Evolutionary conservation across 2,888 invertebrate species (phyloP).

Genomic region (Spialia ferax): DNA sequence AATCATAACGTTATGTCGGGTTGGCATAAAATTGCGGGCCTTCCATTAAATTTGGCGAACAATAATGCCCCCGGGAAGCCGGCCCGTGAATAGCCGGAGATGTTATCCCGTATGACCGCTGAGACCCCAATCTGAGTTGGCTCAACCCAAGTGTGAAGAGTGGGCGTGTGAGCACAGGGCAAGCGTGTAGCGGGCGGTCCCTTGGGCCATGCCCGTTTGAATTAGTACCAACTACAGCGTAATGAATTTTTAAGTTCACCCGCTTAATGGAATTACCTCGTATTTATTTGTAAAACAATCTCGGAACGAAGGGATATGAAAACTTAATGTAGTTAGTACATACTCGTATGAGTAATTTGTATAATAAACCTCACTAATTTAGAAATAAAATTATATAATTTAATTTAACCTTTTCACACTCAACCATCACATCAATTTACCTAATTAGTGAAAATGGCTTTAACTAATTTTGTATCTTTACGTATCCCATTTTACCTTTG

Average conservation of each 20-base stretch:
- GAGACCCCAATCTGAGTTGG: conserved; percentile 57
- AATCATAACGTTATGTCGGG: conserved; percentile 51
- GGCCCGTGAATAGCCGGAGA: conserved; percentile 56
- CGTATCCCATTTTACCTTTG: too few relatives aligned
- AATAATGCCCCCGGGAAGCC: conserved; percentile 60
- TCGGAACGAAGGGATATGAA: neutral
- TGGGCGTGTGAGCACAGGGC: conserved; percentile 11
- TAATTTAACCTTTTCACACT: neutral
- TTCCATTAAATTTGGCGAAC: conserved; percentile 72
- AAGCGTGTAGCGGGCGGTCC: conserved; percentile 38
- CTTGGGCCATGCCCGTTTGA: conserved; percentile 42
- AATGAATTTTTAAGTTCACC: conserved; percentile 16
- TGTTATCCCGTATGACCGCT: conserved; percentile 65
- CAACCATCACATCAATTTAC: neutral
- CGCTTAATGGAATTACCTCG: conserved; percentile 1
- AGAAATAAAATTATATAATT: neutral
- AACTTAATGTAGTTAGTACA: too few relatives aligned
- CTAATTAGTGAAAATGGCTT: too few relatives aligned
- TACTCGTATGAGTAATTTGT: neutral
- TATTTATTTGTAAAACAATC: neutral
- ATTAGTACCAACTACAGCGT: conserved; percentile 8
- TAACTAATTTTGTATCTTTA: too few relatives aligned
- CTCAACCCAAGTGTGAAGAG: conserved; percentile 47
- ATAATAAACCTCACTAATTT: too few relatives aligned
- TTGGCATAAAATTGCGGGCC: conserved; percentile 55